These are phyloP conservation scores for Hafferia zeledoni DNA, from an alignment of 2,797 vertebrate species.

Conservation along the genomic window DNA sequence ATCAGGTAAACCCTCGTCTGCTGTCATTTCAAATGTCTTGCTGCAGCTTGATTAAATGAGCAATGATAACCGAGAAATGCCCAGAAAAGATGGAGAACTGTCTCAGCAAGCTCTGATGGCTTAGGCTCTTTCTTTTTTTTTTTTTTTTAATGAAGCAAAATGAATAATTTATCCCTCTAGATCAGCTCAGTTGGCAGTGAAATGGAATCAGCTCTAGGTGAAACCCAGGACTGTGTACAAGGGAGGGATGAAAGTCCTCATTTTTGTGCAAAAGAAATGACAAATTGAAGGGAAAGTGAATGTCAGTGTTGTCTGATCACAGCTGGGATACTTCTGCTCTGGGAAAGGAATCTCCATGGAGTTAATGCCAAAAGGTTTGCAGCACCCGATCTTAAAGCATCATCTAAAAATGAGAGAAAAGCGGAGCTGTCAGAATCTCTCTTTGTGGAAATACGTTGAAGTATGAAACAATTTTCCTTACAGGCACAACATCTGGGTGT, in stretches of 20 bases:
- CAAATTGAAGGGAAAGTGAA: not conserved
- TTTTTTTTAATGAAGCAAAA: not conserved
- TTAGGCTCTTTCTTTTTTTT: not conserved
- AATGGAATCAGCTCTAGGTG: not conserved
- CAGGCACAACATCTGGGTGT: slow-evolving; percentile 2
- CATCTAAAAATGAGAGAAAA: not conserved
- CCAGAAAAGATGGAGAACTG: not conserved
- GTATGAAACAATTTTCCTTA: not conserved
- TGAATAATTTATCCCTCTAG: not conserved
- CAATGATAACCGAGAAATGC: not conserved
- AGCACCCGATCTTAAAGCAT: not conserved
- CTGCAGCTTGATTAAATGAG: not conserved
- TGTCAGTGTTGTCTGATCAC: not conserved
- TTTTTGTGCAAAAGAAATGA: not conserved
- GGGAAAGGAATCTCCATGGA: not conserved
- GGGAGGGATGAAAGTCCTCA: not conserved
- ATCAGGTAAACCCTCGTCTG: not conserved
- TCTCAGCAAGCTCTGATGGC: not conserved
- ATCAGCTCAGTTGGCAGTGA: not conserved
- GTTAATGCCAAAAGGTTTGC: not conserved
- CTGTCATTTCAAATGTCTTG: not conserved
- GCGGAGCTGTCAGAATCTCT: not conserved
- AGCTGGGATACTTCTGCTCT: not conserved
- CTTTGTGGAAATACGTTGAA: not conserved
- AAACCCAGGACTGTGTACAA: not conserved